These are phyloP conservation scores for Sinohyriopsis cumingii DNA, from an alignment of 2,888 invertebrate species.

Conservation along the genomic window DNA sequence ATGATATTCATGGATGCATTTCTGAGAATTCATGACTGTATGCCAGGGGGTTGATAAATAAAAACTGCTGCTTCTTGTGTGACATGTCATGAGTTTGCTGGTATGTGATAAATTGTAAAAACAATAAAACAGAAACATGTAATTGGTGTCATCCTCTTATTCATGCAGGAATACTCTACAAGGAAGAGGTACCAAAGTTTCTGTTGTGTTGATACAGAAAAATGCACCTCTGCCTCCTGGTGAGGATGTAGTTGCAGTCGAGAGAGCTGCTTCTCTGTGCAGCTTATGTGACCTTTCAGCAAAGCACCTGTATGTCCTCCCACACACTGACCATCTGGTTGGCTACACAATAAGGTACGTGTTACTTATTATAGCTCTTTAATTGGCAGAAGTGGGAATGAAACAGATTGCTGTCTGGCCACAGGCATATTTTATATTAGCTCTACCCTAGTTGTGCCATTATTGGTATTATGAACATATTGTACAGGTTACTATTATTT, in stretches of 20 bases:
- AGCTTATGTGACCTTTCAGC: conserved; percentile 92
- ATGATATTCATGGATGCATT: too few relatives aligned
- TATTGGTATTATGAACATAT: too few relatives aligned
- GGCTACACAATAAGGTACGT: conserved; percentile 78
- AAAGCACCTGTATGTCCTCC: conserved; percentile 93
- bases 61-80: conserved; percentile 1
- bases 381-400: too few relatives aligned
- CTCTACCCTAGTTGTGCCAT: too few relatives aligned
- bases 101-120: neutral
- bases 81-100: too few relatives aligned
- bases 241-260: conserved; percentile 83
- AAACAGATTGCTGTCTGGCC: too few relatives aligned
- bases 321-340: conserved; percentile 86
- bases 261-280: conserved; percentile 92
- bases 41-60: too few relatives aligned
- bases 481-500: too few relatives aligned
- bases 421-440: too few relatives aligned
- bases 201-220: conserved; percentile 90
- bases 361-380: neutral
- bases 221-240: conserved; percentile 79
- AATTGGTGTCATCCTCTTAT: neutral
- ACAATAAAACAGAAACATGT: neutral
- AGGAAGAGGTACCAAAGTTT: conserved; percentile 77
- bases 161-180: conserved; percentile 67
- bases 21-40: neutral